Base-by-base conservation (phyloP, 2,888 invertebrate species). In the Drosophila mulleri region DNA sequence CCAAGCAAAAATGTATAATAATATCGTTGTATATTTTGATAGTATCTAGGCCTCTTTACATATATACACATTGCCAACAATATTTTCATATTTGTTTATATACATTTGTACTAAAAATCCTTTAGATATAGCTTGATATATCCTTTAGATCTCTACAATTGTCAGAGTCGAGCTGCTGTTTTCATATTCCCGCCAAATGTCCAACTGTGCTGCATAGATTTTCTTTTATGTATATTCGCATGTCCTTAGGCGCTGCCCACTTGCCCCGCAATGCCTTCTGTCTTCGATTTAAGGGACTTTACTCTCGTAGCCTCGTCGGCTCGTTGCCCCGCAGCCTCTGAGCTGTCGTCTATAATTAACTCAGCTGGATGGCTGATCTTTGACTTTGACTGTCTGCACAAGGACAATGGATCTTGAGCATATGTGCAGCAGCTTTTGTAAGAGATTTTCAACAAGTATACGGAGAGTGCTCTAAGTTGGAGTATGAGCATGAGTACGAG, bases 331-430 rank as follows among this genome's bases (percentile, higher is more conserved):
- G 29, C 6, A 53, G 37, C 35, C 32, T 18, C 14, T 8, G 60
- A 68, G 54, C 87, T 90, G 84, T 82, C 82, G 74, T 69, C 83
- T 88, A 78, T 87, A 87, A 87, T 87, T 87, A 87, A 87, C 86
- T 88, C 86, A 83, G 86, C 86, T 86, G 86, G 86, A 88, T 88
- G 82, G 76, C 90, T 89, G 86, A 87, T 87, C 86, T 87, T 87
- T 87, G 86, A 87, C 86, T 86, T 72, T 74, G 69, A 88, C 84
- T 85, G 84, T 85, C 84, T 87, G 88, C 78, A 78, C 84, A 83
- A 75, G 86, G 79, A 88, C 83, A 85, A 85, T 65, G 73, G 72
- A 72, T 65, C 67, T 60, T 42, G 18, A 62, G 67, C 48, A 64
- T 53, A 45, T 14, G 47, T 29, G 59, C 71, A 58, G 78, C 66